These are phyloP conservation scores for Drosophila seguyi DNA, from an alignment of 1,140 invertebrate species.

Conservation along the genomic window DNA sequence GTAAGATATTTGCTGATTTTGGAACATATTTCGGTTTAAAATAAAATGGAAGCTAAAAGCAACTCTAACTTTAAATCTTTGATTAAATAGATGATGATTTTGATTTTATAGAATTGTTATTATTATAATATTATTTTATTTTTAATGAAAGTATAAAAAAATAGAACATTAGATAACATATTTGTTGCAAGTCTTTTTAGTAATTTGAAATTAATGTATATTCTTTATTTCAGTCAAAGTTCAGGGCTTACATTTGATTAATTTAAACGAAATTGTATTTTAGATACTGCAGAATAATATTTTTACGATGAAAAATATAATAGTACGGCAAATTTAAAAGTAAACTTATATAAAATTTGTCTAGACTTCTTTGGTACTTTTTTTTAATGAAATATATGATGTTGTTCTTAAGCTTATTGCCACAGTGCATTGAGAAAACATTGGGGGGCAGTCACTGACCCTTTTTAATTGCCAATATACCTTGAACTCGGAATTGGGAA, in stretches of 20 bases:
- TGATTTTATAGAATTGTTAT: too few species aligned
- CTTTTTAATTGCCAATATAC: conserved; percentile 21
- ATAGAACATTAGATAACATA: too few species aligned
- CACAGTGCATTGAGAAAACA: neutral
- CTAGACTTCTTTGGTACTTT: accelerated
- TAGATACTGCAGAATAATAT: neutral
- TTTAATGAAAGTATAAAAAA: neutral
- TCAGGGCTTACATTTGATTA: neutral
- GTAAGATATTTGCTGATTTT: neutral
- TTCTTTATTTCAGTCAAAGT: too few species aligned
- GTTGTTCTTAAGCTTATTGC: neutral
- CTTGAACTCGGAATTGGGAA: conserved; percentile 18
- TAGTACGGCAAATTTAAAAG: neutral
- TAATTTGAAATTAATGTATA: too few species aligned
- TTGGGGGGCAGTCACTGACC: conserved; percentile 17
- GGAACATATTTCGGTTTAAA: neutral
- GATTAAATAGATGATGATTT: neutral
- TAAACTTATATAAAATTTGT: neutral
- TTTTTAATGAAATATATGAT: neutral
- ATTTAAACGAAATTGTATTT: neutral
- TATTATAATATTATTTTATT: neutral
- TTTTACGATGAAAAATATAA: too few species aligned
- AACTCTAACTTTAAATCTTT: neutral
- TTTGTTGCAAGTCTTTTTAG: too few species aligned
- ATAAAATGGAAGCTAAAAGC: neutral